A percentile compares a stretch with the other conserved stretches of the same genome.
phyloP scores from a whole-genome alignment of 2,797 vertebrate species.

The Esox lucius region DNA sequence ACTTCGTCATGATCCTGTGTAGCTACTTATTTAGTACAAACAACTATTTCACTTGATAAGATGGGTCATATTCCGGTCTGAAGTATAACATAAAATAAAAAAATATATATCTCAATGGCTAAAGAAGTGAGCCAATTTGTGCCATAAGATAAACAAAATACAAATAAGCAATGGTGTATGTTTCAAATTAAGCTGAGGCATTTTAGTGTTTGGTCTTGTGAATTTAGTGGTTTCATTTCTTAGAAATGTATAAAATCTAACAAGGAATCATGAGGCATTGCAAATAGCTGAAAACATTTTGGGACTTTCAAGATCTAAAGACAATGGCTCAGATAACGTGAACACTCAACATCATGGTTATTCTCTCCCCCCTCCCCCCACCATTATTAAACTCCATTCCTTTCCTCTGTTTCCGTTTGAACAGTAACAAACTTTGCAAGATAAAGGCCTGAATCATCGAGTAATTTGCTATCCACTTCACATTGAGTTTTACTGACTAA shows the following conservation, averaged over 20 bases:
- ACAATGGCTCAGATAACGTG: neutral
- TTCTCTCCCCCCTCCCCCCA: neutral
- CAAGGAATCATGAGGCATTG: neutral
- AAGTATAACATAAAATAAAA: neutral
- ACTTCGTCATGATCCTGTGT: neutral
- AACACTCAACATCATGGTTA: neutral
- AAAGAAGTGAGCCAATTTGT: neutral
- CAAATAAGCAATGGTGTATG: neutral
- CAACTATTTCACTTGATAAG: neutral
- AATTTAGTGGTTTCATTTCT: neutral
- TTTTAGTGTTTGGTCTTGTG: neutral
- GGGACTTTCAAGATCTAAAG: neutral
- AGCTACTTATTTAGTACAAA: neutral
- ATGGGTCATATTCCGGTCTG: neutral
- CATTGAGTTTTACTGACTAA: neutral
- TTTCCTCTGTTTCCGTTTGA: conserved; percentile 4
- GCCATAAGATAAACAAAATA: neutral
- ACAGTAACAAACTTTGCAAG: neutral
- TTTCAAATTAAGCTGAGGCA: neutral
- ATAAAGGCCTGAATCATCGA: neutral
- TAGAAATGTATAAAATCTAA: neutral
- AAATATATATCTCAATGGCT: neutral
- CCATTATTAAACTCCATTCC: neutral
- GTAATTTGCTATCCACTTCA: neutral
- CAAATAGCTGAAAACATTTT: neutral